Base-by-base conservation (phyloP, 1,140 invertebrate species). In the Drosophila sturtevanti region DNA sequence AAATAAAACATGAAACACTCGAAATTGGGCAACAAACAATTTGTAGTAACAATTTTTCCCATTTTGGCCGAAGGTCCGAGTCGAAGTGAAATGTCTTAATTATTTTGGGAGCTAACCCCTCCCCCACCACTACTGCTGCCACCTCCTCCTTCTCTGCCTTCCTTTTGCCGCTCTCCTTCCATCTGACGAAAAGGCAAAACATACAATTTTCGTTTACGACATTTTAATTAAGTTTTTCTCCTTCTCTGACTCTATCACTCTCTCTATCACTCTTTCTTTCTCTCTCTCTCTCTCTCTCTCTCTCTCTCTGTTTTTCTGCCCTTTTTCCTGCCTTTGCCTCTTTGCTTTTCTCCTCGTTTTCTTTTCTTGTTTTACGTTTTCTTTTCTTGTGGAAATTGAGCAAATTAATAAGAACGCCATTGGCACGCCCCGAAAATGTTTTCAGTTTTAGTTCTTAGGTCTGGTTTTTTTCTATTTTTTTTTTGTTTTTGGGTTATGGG, bases 141-240 rank as follows among this genome's bases (percentile, higher is more conserved):
- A 2, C 2, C 41, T 2, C 16, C 41, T 21, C 41, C 41, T 44
- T 44, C 14, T 48, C 18, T 41, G 21, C 41, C 14, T 16, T 24
- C 38, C 22, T 18, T n/a, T 10, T 3, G 3, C 14, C 24, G 1
- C 16, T 16, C 18, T 22, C 1, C 22, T 22, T 10, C 18, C 27
- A 16, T 41, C 38, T 52, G n/a, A 64, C 63, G 61, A 70, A 60
- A 61, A 69, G 60, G 68, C 59, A 75, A 68, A 89, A 89, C 84
- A 89, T 84, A 84, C 84, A 84, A 89, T 89, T 89, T 89, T 89
- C 84, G 84, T 89, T 89, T 89, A 89, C 84, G 84, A 89, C 84
- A 89, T 89, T 89, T 89, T 89, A 89, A 89, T 89, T 89, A 89
- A 89, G 84, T 89, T 89, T 89, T 87, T 78, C 80, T 60, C 67